Conservation (phyloP, 2,797 vertebrate species). For the Spinus olivaceus region DNA sequence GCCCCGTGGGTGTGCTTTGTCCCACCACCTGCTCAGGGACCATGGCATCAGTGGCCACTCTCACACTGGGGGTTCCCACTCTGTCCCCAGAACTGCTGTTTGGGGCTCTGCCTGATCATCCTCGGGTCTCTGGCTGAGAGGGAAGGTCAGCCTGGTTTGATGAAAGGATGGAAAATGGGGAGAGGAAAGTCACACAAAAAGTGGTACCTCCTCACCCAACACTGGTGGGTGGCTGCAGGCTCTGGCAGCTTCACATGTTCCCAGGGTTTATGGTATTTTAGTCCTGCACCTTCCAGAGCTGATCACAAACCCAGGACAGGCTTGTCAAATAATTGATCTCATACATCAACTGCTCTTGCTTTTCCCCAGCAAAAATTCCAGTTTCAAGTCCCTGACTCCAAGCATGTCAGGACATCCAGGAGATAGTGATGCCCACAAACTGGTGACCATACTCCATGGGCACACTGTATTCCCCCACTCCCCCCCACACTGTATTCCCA, state of each 20-base stretch:
- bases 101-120: fast-evolving
- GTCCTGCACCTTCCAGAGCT: not conserved
- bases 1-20: fast-evolving
- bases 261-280: fast-evolving
- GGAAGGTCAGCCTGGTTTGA: not conserved
- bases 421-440: not conserved
- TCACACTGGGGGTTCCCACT: fast-evolving
- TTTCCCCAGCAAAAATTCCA: not conserved
- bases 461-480: not conserved
- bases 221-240: not conserved
- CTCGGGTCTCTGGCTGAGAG: not conserved
- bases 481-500: no score
- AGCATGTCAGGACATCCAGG: not conserved
- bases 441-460: fast-evolving
- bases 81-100: not conserved
- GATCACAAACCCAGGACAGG: not conserved
- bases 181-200: not conserved
- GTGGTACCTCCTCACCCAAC: not conserved
- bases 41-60: fast-evolving
- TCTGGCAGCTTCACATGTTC: not conserved
- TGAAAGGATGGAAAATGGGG: not conserved
- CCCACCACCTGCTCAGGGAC: fast-evolving
- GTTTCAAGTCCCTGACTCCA: fast-evolving
- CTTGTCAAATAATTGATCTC: not conserved
- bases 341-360: not conserved